Evolutionary conservation across 2,113 vertebrate species (phyloP), one percentile per base, ranked within the genome.

Genomic region (Apus apus): DNA sequence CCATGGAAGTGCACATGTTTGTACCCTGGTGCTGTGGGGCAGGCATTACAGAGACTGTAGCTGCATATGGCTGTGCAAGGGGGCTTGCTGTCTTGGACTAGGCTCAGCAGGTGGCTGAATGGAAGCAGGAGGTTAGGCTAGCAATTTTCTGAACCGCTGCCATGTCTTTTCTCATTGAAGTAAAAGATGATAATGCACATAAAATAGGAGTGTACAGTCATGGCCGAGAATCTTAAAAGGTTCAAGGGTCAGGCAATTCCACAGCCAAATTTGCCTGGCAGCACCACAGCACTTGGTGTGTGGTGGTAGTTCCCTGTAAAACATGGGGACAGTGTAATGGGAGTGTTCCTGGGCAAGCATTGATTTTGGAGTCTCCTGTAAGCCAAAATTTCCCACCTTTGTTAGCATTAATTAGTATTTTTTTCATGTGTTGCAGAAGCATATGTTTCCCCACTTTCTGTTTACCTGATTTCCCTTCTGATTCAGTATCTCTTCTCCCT

Each of bases 401-500:
- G 40, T 90, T 84, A 36, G 27, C 70, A 90, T 40, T 64, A 80
- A 50, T 89, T 84, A 3, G 1, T 90, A 51, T 91, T 90, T 96
- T 90, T 96, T 90, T 88, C 57, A 20, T 86, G 56, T 90, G 61
- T 71, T 95, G 58, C 57, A 66, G 50, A 67, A 94, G 32, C 89
- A 93, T 96, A 75, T 90, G 76, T 89, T 94, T 95, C 83, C 68
- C 61, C 51, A 83, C 87, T 93, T 94, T 95, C 91, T 96, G 95
- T 92, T 97, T 81, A 90, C 79, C 95, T 97, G 83, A 75, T 83
- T 96, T 94, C 88, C 51, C 72, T 95, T 97, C 95, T 96, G 78
- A 93, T 78, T 97, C 88, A 87, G 67, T 95, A 90, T 93, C 53
- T 94, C 75, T 62, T 85, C 60, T 74, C 46, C 88, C 17, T 26